Percentiles rank a stretch among this genome's conserved stretches.
phyloP scores from a whole-genome alignment of 2,797 vertebrate genomes.

The Gadopsis marmoratus region DNA sequence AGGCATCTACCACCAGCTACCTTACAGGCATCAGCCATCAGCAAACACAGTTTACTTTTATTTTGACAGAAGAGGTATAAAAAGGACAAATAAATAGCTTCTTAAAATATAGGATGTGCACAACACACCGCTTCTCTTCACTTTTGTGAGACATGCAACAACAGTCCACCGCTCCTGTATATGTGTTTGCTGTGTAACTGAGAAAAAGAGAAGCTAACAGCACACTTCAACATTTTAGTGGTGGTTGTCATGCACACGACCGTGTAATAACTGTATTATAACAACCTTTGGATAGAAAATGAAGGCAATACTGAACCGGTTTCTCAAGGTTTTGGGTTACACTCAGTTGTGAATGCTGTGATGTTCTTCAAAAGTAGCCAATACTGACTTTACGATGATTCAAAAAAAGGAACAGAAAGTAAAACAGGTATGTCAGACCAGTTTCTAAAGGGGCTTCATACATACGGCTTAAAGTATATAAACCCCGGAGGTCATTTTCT shows the following conservation, averaged over 20 bases:
- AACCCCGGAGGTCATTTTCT: conserved; percentile 28
- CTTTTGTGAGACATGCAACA: conserved; percentile 37
- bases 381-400: conserved; percentile 40
- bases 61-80: conserved; percentile 27
- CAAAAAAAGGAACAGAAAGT: conserved; percentile 15
- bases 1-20: conserved; percentile 58
- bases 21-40: conserved; percentile 46
- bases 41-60: conserved; percentile 41
- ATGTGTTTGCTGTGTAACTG: conserved; percentile 36
- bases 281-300: conserved; percentile 46
- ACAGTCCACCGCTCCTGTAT: conserved; percentile 7
- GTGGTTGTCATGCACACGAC: conserved; percentile 31
- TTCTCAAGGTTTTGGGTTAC: conserved; percentile 41
- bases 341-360: conserved; percentile 33
- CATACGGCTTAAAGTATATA: conserved; percentile 26
- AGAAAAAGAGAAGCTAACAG: conserved; percentile 34
- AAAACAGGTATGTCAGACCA: conserved; percentile 8
- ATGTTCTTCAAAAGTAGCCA: conserved; percentile 26
- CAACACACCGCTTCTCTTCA: conserved; percentile 31
- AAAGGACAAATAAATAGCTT: conserved; percentile 27
- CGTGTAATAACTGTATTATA: conserved; percentile 27
- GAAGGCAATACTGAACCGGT: conserved; percentile 68
- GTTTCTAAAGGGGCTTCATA: conserved; percentile 20
- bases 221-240: conserved; percentile 31
- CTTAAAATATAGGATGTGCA: conserved; percentile 35